A percentile compares a stretch with the other conserved stretches of the same genome.
Evolutionary conservation across 2,888 invertebrate genomes (phyloP).

Genomic region (Hirudinaria manillensis): DNA sequence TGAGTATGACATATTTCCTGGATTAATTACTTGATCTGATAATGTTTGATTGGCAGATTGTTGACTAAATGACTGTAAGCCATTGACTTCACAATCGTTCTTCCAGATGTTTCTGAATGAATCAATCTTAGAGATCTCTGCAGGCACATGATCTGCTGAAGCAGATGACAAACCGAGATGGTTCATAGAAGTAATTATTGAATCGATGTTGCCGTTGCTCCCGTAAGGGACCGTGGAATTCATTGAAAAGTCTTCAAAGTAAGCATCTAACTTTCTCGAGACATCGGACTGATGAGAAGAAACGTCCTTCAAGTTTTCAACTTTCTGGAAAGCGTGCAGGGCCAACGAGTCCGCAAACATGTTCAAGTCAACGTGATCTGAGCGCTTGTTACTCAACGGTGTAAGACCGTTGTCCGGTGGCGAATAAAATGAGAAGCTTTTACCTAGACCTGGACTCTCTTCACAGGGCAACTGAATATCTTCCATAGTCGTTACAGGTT

Average conservation of each 20-base stretch:
- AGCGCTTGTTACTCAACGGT: neutral
- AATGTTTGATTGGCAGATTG: neutral
- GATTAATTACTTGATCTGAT: neutral
- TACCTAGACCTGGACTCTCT: slow-evolving; percentile 14
- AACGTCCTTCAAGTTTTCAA: neutral
- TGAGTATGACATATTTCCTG: neutral
- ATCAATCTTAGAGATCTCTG: neutral
- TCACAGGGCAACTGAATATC: slow-evolving; percentile 16
- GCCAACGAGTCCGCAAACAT: neutral
- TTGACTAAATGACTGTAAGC: neutral
- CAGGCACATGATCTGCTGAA: neutral
- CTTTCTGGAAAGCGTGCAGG: neutral
- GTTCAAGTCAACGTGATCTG: neutral
- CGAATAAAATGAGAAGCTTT: slow-evolving; percentile 4
- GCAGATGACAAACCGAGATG: slow-evolving; percentile 7
- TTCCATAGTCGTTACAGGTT: slow-evolving; percentile 6
- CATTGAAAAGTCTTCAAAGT: neutral
- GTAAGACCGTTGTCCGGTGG: neutral
- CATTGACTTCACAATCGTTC: neutral
- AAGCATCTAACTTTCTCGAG: neutral
- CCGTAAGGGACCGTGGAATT: neutral
- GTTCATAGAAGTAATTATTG: slow-evolving; percentile 8
- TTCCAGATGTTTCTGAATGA: neutral
- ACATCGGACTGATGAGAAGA: neutral
- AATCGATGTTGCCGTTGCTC: neutral